Percentiles rank a stretch among this genome's conserved stretches.
These are phyloP conservation scores for Rana temporaria DNA, from an alignment of 2,113 vertebrate genomes.

Conservation along the genomic window DNA sequence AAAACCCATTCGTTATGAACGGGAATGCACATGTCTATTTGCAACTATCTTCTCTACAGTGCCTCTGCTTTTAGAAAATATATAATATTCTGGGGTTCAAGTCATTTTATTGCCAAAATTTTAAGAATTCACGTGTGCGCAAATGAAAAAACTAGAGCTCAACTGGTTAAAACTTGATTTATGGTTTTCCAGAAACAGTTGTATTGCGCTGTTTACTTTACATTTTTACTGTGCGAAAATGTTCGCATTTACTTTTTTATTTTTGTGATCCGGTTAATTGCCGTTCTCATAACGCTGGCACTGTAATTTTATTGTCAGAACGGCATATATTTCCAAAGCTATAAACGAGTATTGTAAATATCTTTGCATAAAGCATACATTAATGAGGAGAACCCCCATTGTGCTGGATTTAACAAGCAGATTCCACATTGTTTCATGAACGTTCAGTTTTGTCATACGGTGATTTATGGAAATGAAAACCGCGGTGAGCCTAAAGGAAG, in stretches of 20 bases:
- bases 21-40: too few relatives aligned
- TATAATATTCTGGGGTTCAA: too few relatives aligned
- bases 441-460: slow-evolving; percentile 3
- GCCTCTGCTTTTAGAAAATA: too few relatives aligned
- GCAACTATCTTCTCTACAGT: too few relatives aligned
- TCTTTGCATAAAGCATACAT: slow-evolving; percentile 5
- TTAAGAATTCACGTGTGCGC: too few relatives aligned
- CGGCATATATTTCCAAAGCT: neutral
- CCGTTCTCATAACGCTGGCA: neutral
- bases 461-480: neutral
- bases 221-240: too few relatives aligned
- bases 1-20: too few relatives aligned
- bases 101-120: too few relatives aligned
- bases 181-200: too few relatives aligned
- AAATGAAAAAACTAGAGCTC: too few relatives aligned
- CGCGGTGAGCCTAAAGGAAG: neutral
- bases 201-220: too few relatives aligned
- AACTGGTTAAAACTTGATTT: too few relatives aligned
- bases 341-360: slow-evolving; percentile 7
- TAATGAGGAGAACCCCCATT: neutral
- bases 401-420: slow-evolving; percentile 1
- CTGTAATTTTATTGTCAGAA: slow-evolving; percentile 30
- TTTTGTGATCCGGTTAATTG: slow-evolving; percentile 7
- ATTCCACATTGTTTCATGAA: slow-evolving; percentile 9
- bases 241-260: neutral